Evolutionary conservation across 2,797 vertebrate species (phyloP).

Genomic region (Oreortyx pictus): DNA sequence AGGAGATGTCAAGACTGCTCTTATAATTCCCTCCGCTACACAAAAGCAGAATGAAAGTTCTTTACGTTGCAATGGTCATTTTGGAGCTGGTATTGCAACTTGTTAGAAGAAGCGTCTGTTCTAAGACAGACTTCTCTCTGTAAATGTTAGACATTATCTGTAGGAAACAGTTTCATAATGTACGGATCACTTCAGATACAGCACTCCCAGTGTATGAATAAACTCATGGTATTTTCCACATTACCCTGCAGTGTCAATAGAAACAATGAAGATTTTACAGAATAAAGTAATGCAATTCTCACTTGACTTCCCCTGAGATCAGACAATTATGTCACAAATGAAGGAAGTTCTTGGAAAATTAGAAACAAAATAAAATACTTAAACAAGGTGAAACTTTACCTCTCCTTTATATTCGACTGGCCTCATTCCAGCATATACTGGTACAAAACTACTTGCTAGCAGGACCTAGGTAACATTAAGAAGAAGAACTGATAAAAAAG

Average conservation of each 20-base stretch:
- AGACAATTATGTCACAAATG: neutral
- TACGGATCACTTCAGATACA: neutral
- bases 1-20: neutral
- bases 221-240: neutral
- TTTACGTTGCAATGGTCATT: neutral
- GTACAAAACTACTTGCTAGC: slow-evolving; percentile 91
- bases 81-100: neutral
- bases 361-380: neutral
- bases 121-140: neutral
- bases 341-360: neutral
- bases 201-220: neutral
- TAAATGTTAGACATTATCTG: neutral
- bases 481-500: neutral
- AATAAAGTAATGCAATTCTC: neutral
- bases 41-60: neutral
- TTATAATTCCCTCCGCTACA: neutral
- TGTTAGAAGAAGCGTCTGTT: neutral
- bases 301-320: neutral
- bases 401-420: slow-evolving; percentile 89
- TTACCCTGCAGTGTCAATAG: neutral
- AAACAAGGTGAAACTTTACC: slow-evolving; percentile 76
- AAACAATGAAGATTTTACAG: neutral
- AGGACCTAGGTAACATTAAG: slow-evolving; percentile 80
- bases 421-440: slow-evolving; percentile 87
- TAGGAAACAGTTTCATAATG: neutral